These are phyloP conservation scores for Dicyrtomina minuta DNA, from an alignment of 2,888 invertebrate species.

Conservation along the genomic window DNA sequence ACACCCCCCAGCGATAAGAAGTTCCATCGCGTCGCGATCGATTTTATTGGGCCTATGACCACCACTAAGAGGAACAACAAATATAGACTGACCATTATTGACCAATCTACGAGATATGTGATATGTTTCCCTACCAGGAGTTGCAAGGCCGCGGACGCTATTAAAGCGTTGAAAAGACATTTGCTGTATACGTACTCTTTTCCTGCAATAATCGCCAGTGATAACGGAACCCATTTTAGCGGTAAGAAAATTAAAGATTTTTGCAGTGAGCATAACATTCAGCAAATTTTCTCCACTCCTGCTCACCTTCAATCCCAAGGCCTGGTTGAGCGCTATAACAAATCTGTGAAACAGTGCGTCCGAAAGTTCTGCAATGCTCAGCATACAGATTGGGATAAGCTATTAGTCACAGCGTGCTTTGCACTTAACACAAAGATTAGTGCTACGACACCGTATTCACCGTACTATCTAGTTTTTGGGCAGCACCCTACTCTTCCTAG, in stretches of 20 bases:
- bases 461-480: too few species aligned
- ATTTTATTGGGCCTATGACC: conserved; percentile 18
- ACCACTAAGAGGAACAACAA: neutral
- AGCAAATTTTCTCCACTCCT: neutral
- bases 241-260: neutral
- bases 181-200: neutral
- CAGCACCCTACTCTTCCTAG: too few species aligned
- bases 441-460: too few species aligned
- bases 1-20: neutral
- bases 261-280: neutral
- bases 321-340: too few species aligned
- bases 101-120: conserved; percentile 4
- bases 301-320: conserved; percentile 1
- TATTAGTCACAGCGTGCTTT: neutral
- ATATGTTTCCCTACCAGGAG: neutral
- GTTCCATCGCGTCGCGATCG: conserved; percentile 13
- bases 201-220: too few species aligned
- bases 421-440: neutral
- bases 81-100: neutral
- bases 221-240: conserved; percentile 6
- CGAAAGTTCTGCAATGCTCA: too few species aligned
- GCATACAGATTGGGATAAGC: conserved; percentile 10
- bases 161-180: neutral
- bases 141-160: neutral
- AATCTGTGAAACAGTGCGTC: too few species aligned